Base-by-base conservation (phyloP, 2,888 invertebrate genomes). In the Brenthis ino region DNA sequence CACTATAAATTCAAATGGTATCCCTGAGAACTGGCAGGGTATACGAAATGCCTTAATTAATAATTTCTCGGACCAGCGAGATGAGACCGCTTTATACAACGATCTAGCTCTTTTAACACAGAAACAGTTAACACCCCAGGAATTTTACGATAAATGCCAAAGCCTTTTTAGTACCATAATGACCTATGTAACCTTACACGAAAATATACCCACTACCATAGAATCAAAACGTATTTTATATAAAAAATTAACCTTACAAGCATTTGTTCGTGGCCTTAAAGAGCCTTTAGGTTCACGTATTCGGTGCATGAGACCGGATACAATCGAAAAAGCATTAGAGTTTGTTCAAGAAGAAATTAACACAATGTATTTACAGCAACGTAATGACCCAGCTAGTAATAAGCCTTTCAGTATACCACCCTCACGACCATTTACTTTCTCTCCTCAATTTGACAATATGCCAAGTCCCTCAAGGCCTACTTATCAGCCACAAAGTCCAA, bases 31-130 rank as follows among this genome's bases (percentile, higher is more conserved):
- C n/a, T n/a, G n/a, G n/a, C n/a, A n/a, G n/a, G n/a, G n/a, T n/a
- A n/a, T n/a, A n/a, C n/a, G n/a, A n/a, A n/a, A n/a, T n/a, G n/a
- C n/a, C n/a, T n/a, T n/a, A n/a, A n/a, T n/a, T n/a, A n/a, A n/a
- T n/a, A n/a, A n/a, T n/a, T n/a, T n/a, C n/a, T n/a, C n/a, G n/a
- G n/a, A n/a, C n/a, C n/a, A n/a, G n/a, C n/a, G 76, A 13, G 76
- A 78, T 53, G 77, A 78, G 51, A 77, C 76, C 13, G 69, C 77
- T 43, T 55, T 78, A 0, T 77, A 77, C 56, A 77, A 77, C n/a
- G 75, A 77, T 68, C 55, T 79, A n/a, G 53, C 73, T 6, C 20
- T 73, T 14, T 54, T 61, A 20, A 66, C 60, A 1, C 74, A 74
- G 33, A 68, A 71, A 3, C 54, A 66, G 51, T 56, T 43, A 16